Conservation (phyloP, 1,140 invertebrate genomes). For the Eulimnadia texana region DNA sequence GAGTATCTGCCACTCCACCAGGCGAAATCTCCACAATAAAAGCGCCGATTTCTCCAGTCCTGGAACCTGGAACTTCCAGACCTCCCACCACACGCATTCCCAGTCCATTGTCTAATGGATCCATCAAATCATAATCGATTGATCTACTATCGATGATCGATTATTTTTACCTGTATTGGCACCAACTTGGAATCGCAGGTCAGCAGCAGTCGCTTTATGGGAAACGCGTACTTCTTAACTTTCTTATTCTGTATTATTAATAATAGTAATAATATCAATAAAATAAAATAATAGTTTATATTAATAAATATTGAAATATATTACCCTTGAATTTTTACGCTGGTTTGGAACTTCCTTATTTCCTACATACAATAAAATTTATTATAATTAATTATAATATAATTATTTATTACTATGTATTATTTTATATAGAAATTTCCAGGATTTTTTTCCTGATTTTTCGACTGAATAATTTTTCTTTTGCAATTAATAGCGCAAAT, state of each 20-base stretch:
- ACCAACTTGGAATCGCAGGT: conserved; percentile 42
- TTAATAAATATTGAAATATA: background rate
- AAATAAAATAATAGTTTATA: background rate
- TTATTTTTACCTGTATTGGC: conserved; percentile 33
- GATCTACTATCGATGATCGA: conserved; percentile 10
- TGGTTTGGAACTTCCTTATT: background rate
- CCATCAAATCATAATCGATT: background rate
- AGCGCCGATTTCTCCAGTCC: conserved; percentile 36
- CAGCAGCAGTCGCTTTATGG: conserved; percentile 40
- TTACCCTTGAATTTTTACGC: background rate
- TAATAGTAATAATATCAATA: background rate
- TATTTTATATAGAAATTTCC: too few relatives aligned
- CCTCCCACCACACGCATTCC: conserved; percentile 47
- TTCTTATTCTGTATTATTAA: background rate
- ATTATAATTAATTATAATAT: too few relatives aligned
- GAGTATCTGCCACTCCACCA: conserved; percentile 38
- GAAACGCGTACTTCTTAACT: conserved; percentile 26
- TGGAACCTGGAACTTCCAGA: conserved; percentile 35
- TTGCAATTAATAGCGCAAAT: too few relatives aligned
- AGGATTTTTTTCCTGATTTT: too few relatives aligned
- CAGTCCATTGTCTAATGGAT: conserved; percentile 31
- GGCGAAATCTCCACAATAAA: conserved; percentile 42
- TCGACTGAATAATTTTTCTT: too few relatives aligned
- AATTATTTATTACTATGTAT: too few relatives aligned
- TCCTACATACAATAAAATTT: background rate